phyloP scores from a whole-genome alignment of 2,888 invertebrate species.

The Drosophila algonquin region DNA sequence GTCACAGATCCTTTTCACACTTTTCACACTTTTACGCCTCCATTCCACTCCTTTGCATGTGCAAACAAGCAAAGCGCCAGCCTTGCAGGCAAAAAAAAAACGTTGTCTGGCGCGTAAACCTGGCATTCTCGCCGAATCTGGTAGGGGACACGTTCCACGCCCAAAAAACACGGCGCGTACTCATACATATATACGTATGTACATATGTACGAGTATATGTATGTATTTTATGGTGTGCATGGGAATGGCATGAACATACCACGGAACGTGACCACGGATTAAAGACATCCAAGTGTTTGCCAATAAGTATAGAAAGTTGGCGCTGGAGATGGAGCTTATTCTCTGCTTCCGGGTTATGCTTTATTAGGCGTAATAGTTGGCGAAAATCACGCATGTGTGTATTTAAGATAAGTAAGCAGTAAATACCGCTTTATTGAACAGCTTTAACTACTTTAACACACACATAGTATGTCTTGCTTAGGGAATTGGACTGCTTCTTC shows the following conservation, averaged over 20 bases:
- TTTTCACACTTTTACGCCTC: background rate
- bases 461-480: background rate
- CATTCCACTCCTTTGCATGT: background rate
- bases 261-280: background rate
- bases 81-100: background rate
- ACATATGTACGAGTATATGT: background rate
- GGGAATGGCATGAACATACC: background rate
- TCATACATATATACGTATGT: background rate
- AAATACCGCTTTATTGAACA: background rate
- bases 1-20: background rate
- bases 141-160: background rate
- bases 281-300: background rate
- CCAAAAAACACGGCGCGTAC: background rate
- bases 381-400: background rate
- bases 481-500: background rate
- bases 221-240: background rate
- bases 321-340: background rate
- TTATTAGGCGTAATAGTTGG: background rate
- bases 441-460: background rate
- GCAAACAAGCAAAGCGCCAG: background rate
- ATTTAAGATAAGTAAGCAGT: background rate
- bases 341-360: background rate
- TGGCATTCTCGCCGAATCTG: background rate
- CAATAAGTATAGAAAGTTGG: background rate
- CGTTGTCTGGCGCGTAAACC: background rate